phyloP scores from a whole-genome alignment of 2,888 invertebrate species.

The Gymnosoma rotundatum region DNA sequence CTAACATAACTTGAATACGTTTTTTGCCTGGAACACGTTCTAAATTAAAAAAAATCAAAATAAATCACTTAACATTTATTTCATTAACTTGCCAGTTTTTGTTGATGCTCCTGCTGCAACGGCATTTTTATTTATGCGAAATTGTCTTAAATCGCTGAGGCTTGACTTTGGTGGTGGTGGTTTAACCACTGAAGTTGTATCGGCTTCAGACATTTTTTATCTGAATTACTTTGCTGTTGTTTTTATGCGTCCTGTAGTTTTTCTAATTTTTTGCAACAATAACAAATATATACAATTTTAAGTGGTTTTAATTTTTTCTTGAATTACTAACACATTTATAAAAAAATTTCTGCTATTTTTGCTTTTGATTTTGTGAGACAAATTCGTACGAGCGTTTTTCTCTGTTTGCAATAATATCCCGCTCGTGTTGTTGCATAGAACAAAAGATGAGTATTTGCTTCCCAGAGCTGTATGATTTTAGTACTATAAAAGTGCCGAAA shows the following conservation, averaged over 20 bases:
- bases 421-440: slow-evolving; percentile 28
- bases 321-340: slow-evolving; percentile 48
- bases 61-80: neutral
- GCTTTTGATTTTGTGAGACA: slow-evolving; percentile 46
- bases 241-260: neutral
- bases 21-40: slow-evolving; percentile 81
- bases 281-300: slow-evolving; percentile 33
- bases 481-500: neutral
- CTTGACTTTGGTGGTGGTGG: slow-evolving; percentile 75
- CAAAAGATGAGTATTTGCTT: neutral
- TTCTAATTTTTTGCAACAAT: slow-evolving; percentile 20
- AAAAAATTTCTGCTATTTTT: slow-evolving; percentile 44
- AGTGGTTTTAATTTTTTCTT: slow-evolving; percentile 14
- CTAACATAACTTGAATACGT: slow-evolving; percentile 80
- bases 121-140: slow-evolving; percentile 78
- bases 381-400: slow-evolving; percentile 60
- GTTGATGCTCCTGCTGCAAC: slow-evolving; percentile 60
- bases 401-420: slow-evolving; percentile 59
- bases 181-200: slow-evolving; percentile 70
- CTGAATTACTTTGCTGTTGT: slow-evolving; percentile 15
- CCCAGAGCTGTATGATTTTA: neutral
- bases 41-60: slow-evolving; percentile 57
- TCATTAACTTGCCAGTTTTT: slow-evolving; percentile 73
- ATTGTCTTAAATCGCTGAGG: slow-evolving; percentile 79
- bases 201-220: slow-evolving; percentile 77